Evolutionary conservation across 2,888 invertebrate genomes (phyloP).

Genomic region (Chrysotoxum bicinctum): DNA sequence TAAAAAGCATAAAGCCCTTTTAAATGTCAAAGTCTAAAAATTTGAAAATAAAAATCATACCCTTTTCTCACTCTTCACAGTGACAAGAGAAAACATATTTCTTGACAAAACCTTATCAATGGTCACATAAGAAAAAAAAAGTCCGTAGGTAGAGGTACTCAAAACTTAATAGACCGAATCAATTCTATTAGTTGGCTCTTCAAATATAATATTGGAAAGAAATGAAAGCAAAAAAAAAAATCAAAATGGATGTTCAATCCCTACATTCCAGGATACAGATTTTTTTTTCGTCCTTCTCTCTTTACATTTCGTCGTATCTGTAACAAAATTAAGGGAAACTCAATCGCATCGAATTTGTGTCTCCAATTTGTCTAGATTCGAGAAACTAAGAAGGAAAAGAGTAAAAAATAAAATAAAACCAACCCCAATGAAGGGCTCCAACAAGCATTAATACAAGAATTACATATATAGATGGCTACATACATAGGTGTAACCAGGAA

Average conservation of each 20-base stretch:
- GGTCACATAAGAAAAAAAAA: not conserved
- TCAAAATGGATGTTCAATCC: slow-evolving; percentile 58
- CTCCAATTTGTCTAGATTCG: slow-evolving; percentile 72
- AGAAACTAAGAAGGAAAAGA: slow-evolving; percentile 14
- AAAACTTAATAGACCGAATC: slow-evolving; percentile 64
- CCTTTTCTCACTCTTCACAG: not conserved
- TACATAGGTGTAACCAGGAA: slow-evolving; percentile 35
- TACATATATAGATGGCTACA: slow-evolving; percentile 3
- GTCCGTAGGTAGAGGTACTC: slow-evolving; percentile 36
- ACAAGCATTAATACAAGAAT: not conserved
- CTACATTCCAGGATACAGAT: slow-evolving; percentile 24
- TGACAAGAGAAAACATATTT: not conserved
- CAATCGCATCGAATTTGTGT: slow-evolving; percentile 68
- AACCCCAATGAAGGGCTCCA: slow-evolving; percentile 29
- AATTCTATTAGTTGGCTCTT: slow-evolving; percentile 58
- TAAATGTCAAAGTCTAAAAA: not conserved
- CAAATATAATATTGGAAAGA: slow-evolving; percentile 13
- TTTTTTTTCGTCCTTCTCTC: slow-evolving; percentile 28
- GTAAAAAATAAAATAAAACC: not conserved
- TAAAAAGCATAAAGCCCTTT: not conserved
- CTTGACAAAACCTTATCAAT: not conserved
- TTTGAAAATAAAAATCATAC: not conserved
- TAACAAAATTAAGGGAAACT: slow-evolving; percentile 65
- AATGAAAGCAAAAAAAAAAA: slow-evolving; percentile 14
- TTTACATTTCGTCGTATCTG: slow-evolving; percentile 2